These are phyloP conservation scores for Paedocypris sp. DNA, from an alignment of 2,113 vertebrate species.

Conservation along the genomic window DNA sequence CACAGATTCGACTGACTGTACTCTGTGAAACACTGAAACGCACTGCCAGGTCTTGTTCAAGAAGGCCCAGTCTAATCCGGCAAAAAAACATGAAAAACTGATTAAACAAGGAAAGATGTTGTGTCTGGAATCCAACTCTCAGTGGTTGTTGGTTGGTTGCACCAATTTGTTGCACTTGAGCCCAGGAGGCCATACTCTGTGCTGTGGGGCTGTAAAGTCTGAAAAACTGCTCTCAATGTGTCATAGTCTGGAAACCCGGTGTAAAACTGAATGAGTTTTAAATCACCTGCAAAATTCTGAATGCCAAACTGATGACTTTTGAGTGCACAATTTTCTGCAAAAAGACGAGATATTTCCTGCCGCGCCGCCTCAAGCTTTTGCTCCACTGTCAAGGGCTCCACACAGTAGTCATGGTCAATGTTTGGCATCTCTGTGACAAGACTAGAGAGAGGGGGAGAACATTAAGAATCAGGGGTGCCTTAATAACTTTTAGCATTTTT, in stretches of 20 bases:
- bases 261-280: too few relatives aligned
- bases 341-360: too few relatives aligned
- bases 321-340: too few relatives aligned
- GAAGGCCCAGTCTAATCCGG: not conserved
- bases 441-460: too few relatives aligned
- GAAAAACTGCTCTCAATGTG: not conserved
- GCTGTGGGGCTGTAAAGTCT: constrained; percentile 1
- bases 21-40: not conserved
- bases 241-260: constrained; percentile 11
- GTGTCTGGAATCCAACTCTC: constrained; percentile 4
- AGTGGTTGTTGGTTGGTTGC: constrained; percentile 1
- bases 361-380: too few relatives aligned
- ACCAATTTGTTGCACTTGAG: constrained; percentile 12
- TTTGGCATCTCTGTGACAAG: too few relatives aligned
- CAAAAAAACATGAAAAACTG: constrained; percentile 24
- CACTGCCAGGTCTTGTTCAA: not conserved
- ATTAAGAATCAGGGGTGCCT: too few relatives aligned
- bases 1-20: not conserved
- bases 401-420: too few relatives aligned
- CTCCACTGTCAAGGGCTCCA: too few relatives aligned
- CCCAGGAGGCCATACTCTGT: constrained; percentile 8
- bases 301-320: too few relatives aligned
- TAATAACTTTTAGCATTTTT: too few relatives aligned
- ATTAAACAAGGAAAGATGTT: constrained; percentile 2
- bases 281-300: too few relatives aligned